Evolutionary conservation across 2,888 invertebrate genomes (phyloP).

Genomic region (Ischnura elegans): DNA sequence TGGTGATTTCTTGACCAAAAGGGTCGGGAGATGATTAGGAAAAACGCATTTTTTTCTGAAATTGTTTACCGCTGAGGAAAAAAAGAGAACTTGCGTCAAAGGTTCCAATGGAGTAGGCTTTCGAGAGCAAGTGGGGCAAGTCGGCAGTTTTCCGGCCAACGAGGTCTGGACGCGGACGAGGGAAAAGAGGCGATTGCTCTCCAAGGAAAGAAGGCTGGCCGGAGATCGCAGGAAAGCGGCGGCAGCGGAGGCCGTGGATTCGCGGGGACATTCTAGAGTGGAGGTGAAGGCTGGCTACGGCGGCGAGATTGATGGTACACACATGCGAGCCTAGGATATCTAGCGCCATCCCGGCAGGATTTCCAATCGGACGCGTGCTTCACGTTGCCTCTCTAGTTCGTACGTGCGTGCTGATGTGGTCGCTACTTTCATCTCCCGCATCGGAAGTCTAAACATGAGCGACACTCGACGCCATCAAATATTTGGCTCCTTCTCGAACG

Average conservation of each 20-base stretch:
- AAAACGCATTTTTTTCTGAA: neutral
- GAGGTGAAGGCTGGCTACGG: neutral
- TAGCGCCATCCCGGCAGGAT: neutral
- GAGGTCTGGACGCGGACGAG: neutral
- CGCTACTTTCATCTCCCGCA: neutral
- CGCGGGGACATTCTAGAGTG: neutral
- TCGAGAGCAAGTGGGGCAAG: neutral
- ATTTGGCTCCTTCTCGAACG: too few relatives aligned
- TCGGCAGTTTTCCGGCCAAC: neutral
- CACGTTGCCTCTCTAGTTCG: neutral
- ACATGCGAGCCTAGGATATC: neutral
- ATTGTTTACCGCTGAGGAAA: neutral
- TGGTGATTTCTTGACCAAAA: neutral
- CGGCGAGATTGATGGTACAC: neutral
- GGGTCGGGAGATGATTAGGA: neutral
- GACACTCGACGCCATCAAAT: neutral
- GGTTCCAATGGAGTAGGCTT: neutral
- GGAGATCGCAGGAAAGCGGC: neutral
- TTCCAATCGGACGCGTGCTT: neutral
- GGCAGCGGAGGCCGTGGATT: neutral
- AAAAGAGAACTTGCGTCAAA: neutral
- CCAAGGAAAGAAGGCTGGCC: neutral
- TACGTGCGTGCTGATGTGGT: neutral
- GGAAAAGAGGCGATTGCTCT: neutral
- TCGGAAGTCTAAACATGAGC: neutral